Base-by-base conservation (phyloP, 2,888 invertebrate genomes). In the Spodoptera exigua region DNA sequence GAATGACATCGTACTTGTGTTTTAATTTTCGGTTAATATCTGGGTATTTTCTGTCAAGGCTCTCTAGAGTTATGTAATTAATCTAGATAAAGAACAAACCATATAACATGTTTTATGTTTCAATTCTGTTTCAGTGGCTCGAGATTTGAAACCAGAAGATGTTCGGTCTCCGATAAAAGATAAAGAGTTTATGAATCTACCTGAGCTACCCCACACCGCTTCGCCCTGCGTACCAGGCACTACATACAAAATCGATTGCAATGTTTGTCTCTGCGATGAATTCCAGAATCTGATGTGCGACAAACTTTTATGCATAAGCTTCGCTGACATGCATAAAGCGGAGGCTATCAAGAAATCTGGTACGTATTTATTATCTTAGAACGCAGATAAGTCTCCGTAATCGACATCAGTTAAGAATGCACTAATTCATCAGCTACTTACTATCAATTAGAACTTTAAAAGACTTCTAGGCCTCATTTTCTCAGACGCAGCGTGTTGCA, bases 171-270 rank as follows among this genome's bases (percentile, higher is more conserved):
- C 46, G 55, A 11, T 74, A 37, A 49, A 0, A 13, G 62, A 37
- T 11, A 48, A 4, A 69, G 83, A 46, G 32, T 79, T 66, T 12
- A 45, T 60, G 1, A 40, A 58, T 0, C 55, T 89, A 0, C 77
- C 81, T 0, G 18, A 35, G 0, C 56, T 92, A 0, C 65, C 76
- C 0, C 76, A 87, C 58, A 47, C 78, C 9, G 77, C 86, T 0
- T 47, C 77, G 0, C 64, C 79, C 4, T 93, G 93, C 46, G 62
- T 61, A 0, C 83, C 89, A 0, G 89, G 89, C 0, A 78, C 56
- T 2, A 69, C 70, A 0, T 92, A 92, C 61, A 70, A 49, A 11
- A 83, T 92, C 0, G 81, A 82, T 37, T 93, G 93, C 63, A 92
- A 93, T 54, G 41, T 62, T 0, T 93, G 93, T 61, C 14, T 86